Conservation (phyloP, 2,888 invertebrate species). For the Aethes cnicana region DNA sequence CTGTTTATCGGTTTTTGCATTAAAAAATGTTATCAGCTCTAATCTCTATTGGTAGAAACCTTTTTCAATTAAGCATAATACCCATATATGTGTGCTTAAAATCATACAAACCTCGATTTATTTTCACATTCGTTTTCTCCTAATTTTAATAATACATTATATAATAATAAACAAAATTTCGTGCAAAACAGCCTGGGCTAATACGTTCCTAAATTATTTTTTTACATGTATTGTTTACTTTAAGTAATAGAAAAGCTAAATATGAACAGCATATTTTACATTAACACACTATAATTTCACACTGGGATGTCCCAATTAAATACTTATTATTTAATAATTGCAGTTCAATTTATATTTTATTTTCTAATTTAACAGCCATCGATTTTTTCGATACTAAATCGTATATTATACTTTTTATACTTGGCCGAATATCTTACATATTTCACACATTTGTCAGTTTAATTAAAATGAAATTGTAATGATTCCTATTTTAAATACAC, state of each 20-base stretch:
- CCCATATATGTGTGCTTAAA: too few relatives aligned
- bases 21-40: too few relatives aligned
- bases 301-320: background rate
- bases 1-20: too few relatives aligned
- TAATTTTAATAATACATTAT: too few relatives aligned
- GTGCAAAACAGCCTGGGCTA: too few relatives aligned
- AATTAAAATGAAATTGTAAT: too few relatives aligned
- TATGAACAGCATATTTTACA: conserved; percentile 8
- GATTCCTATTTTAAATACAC: too few relatives aligned
- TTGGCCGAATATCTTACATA: background rate
- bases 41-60: too few relatives aligned
- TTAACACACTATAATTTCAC: background rate
- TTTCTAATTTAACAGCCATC: conserved; percentile 10
- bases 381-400: background rate
- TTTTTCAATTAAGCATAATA: too few relatives aligned
- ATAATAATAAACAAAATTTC: too few relatives aligned
- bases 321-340: background rate
- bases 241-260: conserved; percentile 33
- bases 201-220: conserved; percentile 10
- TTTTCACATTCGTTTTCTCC: too few relatives aligned
- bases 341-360: background rate
- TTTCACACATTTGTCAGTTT: background rate
- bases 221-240: conserved; percentile 4
- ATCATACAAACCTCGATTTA: too few relatives aligned
- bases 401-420: background rate